Conservation (phyloP, 2,888 invertebrate genomes). For the Hartigia nigra region DNA sequence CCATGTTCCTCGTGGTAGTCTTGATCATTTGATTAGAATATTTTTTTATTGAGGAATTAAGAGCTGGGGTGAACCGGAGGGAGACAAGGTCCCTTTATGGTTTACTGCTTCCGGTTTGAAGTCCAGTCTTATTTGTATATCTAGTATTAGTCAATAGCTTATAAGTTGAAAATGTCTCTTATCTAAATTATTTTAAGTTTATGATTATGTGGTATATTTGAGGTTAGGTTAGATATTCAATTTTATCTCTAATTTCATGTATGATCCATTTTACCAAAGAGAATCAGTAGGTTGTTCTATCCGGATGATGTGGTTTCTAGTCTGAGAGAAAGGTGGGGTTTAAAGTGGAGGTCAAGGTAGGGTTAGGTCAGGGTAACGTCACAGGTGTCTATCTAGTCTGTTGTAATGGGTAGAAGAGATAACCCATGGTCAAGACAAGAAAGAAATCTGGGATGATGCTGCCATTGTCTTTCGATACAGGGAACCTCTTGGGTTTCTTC, state of each 20-base stretch:
- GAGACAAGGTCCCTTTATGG: neutral
- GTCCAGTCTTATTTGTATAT: neutral
- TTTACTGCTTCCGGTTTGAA: neutral
- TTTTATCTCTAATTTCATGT: no score
- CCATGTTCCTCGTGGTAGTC: neutral
- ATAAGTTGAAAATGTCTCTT: no score
- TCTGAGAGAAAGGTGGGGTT: neutral
- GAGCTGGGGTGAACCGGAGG: neutral
- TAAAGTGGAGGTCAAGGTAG: neutral
- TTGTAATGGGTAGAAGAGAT: neutral
- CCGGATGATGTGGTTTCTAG: neutral
- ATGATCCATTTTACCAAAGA: no score
- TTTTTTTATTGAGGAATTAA: neutral
- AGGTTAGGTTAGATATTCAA: no score
- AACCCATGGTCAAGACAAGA: neutral
- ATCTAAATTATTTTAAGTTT: no score
- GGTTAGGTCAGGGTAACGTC: neutral
- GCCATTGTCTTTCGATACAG: conserved; percentile 4
- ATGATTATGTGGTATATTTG: no score
- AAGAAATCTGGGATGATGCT: neutral
- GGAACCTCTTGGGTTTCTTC: conserved; percentile 25
- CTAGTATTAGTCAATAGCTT: neutral
- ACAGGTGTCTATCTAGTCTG: neutral
- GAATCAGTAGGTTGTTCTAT: no score
- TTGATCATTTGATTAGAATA: neutral